Base-by-base conservation (phyloP, 2,113 vertebrate species). In the Sceloporus tristichus region DNA sequence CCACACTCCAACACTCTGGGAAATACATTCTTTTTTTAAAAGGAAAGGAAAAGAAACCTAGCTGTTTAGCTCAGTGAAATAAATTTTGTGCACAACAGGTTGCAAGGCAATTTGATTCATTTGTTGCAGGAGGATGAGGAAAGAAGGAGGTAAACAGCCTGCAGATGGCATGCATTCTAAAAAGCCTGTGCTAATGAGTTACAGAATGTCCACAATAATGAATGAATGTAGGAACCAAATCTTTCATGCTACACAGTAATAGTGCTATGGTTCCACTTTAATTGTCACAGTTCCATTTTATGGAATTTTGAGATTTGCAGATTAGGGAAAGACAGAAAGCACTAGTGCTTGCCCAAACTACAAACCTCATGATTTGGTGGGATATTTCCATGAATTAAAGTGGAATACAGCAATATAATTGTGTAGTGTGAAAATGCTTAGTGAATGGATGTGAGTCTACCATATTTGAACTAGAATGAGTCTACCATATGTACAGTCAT, bases 141-240 rank as follows among this genome's bases (percentile, higher is more conserved):
- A 29, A 16, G 48, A 71, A 7, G 16, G n/a, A 59, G 5, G 71
- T 82, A 56, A 74, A 75, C 9, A 1, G 53, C 7, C 0, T 54
- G 7, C 14, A 82, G 4, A 84, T 88, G 87, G 38, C 1, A 74
- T 10, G 81, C 27, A 48, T 1, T 0, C 48, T 38, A n/a, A 85
- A 87, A 83, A 1, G 3, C 85, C 16, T 21, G 18, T 81, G 0
- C 76, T 89, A 79, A 78, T 16, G 82, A 90, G 66, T 3, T 83
- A 71, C 40, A 87, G 2, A 42, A 3, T 0, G 5, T 54, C 0
- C 6, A 0, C 23, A 90, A 59, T 0, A 84, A 9, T 8, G 89
- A 70, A 1, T 82, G 66, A 82, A 25, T 83, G 56, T 0, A 48
- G 53, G 76, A 81, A 68, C 2, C 23, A 62, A 48, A 77, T 27